Evolutionary conservation across 2,797 vertebrate genomes (phyloP), one percentile per base, ranked within the genome.

Genomic region (Lacerta bilineata): DNA sequence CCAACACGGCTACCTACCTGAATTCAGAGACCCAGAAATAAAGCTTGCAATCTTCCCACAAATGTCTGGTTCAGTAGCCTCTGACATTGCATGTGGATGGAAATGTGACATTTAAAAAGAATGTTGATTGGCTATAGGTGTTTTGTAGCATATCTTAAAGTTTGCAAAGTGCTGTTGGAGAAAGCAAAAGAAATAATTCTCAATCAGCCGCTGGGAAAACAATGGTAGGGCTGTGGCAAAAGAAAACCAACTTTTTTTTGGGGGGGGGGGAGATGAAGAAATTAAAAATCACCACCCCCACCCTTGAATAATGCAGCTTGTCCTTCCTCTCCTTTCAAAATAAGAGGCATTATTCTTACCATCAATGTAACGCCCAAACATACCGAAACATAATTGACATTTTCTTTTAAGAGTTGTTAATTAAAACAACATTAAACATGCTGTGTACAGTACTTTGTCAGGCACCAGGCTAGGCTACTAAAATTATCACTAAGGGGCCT

Each of bases 391-490:
- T 94, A 95, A 96, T 75, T 95, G 95, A 95, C 95, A 96, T 97
- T 97, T 97, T 96, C 94, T 96, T 96, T 95, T 94, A 96, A 94
- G 94, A 95, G 89, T 93, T 96, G 92, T 96, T 97, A 97, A 97
- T 97, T 96, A 97, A 96, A 96, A 95, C 81, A 96, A 92, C 93
- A 96, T 95, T 96, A 96, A 97, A 92, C 92, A 94, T 91, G 91
- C 90, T 88, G 84, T 91, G 89, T 91, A 94, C 79, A 85, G 94
- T 96, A 93, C 81, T 96, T 96, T 95, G 93, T 96, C 96, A 96
- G 96, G 95, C 94, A 96, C 91, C 90, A 92, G 91, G 89, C 93
- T 90, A 95, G 95, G 92, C 94, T 93, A 96, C 92, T 92, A 89
- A 91, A 96, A 96, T 90, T 94, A 94, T 91, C 95, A 96, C 94